Percentiles rank a stretch among this genome's conserved stretches.
These are phyloP conservation scores for Chrosomus eos DNA, from an alignment of 2,797 vertebrate species.

Conservation along the genomic window DNA sequence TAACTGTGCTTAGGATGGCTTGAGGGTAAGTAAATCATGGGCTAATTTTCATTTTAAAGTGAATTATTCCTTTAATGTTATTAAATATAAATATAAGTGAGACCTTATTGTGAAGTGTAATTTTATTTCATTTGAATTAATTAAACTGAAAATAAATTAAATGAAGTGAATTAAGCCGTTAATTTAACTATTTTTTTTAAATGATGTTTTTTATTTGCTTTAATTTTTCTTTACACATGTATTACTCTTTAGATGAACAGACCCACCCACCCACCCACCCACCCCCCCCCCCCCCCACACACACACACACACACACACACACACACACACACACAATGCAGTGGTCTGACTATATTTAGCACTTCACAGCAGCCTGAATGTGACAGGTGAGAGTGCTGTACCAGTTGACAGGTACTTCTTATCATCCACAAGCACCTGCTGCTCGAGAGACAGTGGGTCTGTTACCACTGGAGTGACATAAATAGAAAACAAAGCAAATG, in stretches of 20 bases:
- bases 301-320: neutral
- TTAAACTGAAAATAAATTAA: neutral
- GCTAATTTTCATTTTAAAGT: too few relatives aligned
- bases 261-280: too few relatives aligned
- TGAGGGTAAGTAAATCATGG: too few relatives aligned
- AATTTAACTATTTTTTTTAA: neutral
- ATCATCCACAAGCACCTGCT: slow-evolving; percentile 43
- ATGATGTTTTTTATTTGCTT: neutral
- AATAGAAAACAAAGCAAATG: slow-evolving; percentile 32
- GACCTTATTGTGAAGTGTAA: neutral
- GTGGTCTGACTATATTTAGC: neutral
- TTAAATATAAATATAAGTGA: too few relatives aligned
- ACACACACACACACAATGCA: neutral
- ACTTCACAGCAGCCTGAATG: neutral
- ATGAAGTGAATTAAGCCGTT: neutral
- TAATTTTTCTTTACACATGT: neutral
- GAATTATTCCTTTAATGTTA: neutral
- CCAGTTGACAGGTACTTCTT: slow-evolving; percentile 20
- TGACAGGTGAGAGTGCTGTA: slow-evolving; percentile 14
- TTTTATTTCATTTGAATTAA: neutral
- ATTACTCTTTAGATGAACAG: slow-evolving; percentile 7
- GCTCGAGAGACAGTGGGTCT: slow-evolving; percentile 10
- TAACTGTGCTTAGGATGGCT: too few relatives aligned
- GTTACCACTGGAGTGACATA: neutral
- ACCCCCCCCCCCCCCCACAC: too few relatives aligned